Base-by-base conservation (phyloP, 2,113 vertebrate species). In the Hyperopisus bebe region DNA sequence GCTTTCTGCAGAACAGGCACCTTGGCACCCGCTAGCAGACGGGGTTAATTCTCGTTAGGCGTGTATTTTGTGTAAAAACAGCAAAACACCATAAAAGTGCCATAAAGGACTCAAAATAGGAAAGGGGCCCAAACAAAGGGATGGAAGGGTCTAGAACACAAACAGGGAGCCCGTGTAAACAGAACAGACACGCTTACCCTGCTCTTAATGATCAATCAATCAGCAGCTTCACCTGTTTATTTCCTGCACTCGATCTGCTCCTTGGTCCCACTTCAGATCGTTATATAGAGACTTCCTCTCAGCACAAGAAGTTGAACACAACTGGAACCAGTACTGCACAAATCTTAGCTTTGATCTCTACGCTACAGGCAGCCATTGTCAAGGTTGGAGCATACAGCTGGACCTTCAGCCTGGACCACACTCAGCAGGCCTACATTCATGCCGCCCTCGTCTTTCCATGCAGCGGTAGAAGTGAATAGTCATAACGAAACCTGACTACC, bases 61-160 rank as follows among this genome's bases (percentile, higher is more conserved):
- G 44, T 39, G 35, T 47, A 44, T 84, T 84, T 84, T 47, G 47
- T 0, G 90, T 91, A 87, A 84, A 55, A 89, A 66, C 8, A 47
- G 90, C 55, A 74, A 92, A 92, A 90, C 53, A 88, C 88, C 88
- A 94, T 93, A 88, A 90, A 66, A 84, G 91, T 91, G 92, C 93
- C 92, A 91, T 88, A 91, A 90, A 89, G 91, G 94, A 92, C 92
- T 94, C 90, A 88, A 91, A 51, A 91, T 89, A 94, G 94, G 95
- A 95, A 95, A 94, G 92, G 5, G 93, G 94, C 93, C 94, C 94
- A 93, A 93, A 91, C 86, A 88, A 83, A 92, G 92, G 91, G 93
- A 92, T 93, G 91, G 92, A 91, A 90, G 88, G n/a, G 50, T 13
- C 27, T 8, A 19, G 46, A 87, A 47, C 44, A 39, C 80, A 83